phyloP scores from a whole-genome alignment of 2,113 vertebrate species.

The Hippocampus zosterae region DNA sequence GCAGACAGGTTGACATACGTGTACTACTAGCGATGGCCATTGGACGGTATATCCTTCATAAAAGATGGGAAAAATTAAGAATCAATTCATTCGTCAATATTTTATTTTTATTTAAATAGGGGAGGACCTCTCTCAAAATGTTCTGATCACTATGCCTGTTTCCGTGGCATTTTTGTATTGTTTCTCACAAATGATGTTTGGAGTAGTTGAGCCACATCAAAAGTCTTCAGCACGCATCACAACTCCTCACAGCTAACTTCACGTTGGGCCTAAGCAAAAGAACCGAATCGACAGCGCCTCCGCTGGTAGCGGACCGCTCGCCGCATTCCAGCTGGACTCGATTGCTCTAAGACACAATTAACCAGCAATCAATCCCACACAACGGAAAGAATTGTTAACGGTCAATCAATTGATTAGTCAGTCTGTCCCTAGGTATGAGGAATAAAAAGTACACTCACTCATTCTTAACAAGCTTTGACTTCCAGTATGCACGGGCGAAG shows the following conservation, averaged over 20 bases:
- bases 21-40: neutral
- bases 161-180: neutral
- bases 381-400: neutral
- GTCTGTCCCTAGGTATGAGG: neutral
- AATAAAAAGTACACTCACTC: neutral
- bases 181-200: neutral
- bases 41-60: neutral
- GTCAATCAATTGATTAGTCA: neutral
- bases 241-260: neutral
- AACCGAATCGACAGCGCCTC: neutral
- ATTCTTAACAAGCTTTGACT: conserved; percentile 1
- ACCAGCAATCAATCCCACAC: neutral
- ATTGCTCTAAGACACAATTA: neutral
- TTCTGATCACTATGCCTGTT: neutral
- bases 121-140: neutral
- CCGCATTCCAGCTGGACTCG: neutral
- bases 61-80: neutral
- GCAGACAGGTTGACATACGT: neutral
- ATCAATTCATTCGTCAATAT: neutral
- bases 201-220: neutral
- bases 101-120: neutral
- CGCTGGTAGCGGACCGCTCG: neutral
- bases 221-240: neutral
- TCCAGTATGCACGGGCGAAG: neutral
- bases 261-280: neutral